Base-by-base conservation (phyloP, 2,888 invertebrate genomes). In the Caradrina clavipalpis region DNA sequence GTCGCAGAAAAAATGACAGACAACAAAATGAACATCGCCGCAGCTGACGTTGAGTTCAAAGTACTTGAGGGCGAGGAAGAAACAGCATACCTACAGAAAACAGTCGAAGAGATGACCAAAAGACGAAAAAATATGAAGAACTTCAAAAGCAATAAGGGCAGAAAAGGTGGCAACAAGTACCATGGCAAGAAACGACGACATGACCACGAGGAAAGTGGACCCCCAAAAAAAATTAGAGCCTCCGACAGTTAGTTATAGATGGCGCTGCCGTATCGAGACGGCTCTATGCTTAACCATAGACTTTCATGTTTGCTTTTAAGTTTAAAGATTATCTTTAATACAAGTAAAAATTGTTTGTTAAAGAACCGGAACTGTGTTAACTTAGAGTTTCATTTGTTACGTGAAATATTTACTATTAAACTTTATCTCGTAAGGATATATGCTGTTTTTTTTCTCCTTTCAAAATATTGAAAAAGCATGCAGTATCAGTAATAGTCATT, bases 31-130 rank as follows among this genome's bases (percentile, higher is more conserved):
- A 95, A 93, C 76, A 93, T 96, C 3, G 89, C 95, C 67, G 96
- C 96, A 0, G 89, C 92, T 2, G 96, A 97, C 45, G 91, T 97
- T 0, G 92, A 94, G 0, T 94, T 97, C 67, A 95, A 96, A 70
- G 90, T 97, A 0, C 88, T 98, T 1, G 97, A 97, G 90, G 98
- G 97, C 1, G 98, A 98, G 0, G 98, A 98, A 87, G 98, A 98
- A 86, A 96, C 97, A 21, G 94, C 95, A 19, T 97, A 97, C 86
- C 90, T 97, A 64, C 96, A 96, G 65, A 97, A 97, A 87, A 97
- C 97, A 31, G 90, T 96, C 0, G 97, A 97, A 74, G 96, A 97
- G 79, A 97, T 97, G 93, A 91, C 96, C 55, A 96, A 96, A 81
- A 89, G 96, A 10, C 96, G 97, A 84, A 94, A 92, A 86, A 97